Evolutionary conservation across 2,113 vertebrate genomes (phyloP).

Genomic region (Centropus bengalensis): DNA sequence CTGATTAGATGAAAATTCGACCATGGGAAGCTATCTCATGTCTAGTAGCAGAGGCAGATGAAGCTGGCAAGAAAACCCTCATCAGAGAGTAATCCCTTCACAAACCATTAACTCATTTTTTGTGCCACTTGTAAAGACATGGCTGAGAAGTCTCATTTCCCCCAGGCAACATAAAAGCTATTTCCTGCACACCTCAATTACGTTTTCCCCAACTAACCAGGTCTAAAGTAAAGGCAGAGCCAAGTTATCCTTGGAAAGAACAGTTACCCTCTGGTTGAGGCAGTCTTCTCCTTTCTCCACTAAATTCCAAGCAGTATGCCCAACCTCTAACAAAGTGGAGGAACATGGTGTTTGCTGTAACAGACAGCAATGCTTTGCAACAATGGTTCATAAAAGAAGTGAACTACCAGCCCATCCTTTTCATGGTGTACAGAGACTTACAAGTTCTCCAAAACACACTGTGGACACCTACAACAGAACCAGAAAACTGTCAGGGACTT

Average conservation of each 20-base stretch:
- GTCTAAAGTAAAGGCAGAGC: background rate
- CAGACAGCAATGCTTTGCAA: background rate
- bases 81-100: background rate
- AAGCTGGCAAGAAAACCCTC: background rate
- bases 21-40: background rate
- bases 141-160: background rate
- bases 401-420: background rate
- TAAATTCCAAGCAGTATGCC: background rate
- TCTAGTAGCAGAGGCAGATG: background rate
- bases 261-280: background rate
- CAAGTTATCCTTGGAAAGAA: background rate
- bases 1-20: background rate
- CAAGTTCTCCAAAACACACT: background rate
- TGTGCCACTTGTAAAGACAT: background rate
- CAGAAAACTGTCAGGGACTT: rapidly evolving
- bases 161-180: background rate
- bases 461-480: background rate
- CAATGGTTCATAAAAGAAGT: background rate
- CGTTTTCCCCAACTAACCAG: rapidly evolving
- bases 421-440: background rate
- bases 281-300: background rate
- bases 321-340: background rate
- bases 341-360: background rate
- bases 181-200: background rate
- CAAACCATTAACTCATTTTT: background rate